Conservation (phyloP, 2,888 invertebrate species). For the Conchocele bisecta region DNA sequence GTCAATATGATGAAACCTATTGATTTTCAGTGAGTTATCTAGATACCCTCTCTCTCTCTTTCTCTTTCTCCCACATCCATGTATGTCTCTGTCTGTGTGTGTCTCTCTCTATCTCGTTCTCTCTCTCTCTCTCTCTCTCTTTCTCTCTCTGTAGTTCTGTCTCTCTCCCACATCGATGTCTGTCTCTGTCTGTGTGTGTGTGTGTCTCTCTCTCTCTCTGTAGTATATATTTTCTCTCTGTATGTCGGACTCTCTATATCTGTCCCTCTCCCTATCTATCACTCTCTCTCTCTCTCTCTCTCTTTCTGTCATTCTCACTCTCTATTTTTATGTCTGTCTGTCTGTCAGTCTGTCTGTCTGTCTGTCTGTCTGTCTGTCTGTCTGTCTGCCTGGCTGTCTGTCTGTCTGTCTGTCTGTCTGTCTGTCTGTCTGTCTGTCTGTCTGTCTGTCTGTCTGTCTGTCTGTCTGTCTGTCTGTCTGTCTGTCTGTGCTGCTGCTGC, state of each 20-base stretch:
- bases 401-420: constrained; percentile 20
- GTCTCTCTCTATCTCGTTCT: too few relatives aligned
- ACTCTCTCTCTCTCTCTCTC: too few relatives aligned
- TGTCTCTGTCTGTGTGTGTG: neutral
- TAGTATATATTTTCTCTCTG: neutral
- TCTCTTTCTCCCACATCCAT: neutral
- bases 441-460: constrained; percentile 20
- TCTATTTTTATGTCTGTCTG: too few relatives aligned
- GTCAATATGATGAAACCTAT: too few relatives aligned
- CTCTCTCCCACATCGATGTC: neutral
- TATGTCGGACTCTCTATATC: neutral
- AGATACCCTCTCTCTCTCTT: neutral
- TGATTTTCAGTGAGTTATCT: too few relatives aligned
- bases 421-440: constrained; percentile 20
- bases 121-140: too few relatives aligned
- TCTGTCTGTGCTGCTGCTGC: neutral
- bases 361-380: constrained; percentile 14
- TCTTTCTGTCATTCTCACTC: too few relatives aligned
- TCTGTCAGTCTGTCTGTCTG: constrained; percentile 14
- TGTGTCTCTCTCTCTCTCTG: neutral
- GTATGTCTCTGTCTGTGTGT: neutral
- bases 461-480: constrained; percentile 20
- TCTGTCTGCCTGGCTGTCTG: too few relatives aligned
- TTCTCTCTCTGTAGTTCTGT: too few relatives aligned
- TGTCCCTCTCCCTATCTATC: constrained; percentile 1